Evolutionary conservation across 2,113 vertebrate genomes (phyloP).

Genomic region (Turnix velox): DNA sequence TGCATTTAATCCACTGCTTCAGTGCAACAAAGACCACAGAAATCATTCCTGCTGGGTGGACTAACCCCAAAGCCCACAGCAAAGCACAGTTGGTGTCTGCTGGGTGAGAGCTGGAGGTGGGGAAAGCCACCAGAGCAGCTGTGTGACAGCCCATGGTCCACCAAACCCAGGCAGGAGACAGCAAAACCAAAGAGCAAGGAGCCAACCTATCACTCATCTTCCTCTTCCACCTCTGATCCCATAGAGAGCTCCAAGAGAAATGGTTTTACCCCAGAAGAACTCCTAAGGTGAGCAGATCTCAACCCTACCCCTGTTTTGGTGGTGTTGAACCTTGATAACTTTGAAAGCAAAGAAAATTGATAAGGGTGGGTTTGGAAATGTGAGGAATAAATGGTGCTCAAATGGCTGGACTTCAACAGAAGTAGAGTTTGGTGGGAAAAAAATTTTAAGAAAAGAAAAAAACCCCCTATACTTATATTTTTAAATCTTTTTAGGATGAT

Average conservation of each 20-base stretch:
- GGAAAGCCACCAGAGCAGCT: neutral
- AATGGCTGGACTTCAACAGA: neutral
- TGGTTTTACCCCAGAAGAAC: neutral
- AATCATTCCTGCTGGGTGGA: neutral
- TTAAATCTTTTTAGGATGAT: slow-evolving; percentile 22
- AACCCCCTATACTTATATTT: neutral
- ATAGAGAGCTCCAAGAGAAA: neutral
- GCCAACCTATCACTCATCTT: neutral
- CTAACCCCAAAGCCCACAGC: neutral
- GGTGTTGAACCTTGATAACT: neutral
- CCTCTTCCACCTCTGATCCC: neutral
- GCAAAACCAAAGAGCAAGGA: neutral
- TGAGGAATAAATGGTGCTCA: neutral
- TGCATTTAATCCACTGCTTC: neutral
- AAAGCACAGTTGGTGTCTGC: neutral
- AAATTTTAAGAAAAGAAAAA: neutral
- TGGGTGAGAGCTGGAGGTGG: neutral
- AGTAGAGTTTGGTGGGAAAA: neutral
- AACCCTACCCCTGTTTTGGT: neutral
- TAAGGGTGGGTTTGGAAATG: neutral
- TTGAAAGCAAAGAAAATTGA: neutral
- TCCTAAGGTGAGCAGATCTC: neutral
- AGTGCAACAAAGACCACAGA: neutral
- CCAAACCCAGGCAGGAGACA: neutral
- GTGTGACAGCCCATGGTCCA: neutral